phyloP scores from a whole-genome alignment of 2,113 vertebrate genomes.

The Odobenus rosmarus region DNA sequence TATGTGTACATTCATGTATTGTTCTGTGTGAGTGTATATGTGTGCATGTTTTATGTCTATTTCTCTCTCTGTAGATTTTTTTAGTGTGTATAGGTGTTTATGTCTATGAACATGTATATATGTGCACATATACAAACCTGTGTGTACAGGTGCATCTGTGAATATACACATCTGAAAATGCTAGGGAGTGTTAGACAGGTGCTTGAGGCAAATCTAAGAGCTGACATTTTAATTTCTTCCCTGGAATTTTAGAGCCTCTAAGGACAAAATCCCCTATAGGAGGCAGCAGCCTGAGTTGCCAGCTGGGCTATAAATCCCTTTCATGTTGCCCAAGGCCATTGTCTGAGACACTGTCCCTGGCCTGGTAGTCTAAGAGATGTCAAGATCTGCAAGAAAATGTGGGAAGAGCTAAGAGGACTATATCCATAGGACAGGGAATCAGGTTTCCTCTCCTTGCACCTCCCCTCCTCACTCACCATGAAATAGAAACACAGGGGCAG shows the following conservation, averaged over 20 bases:
- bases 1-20: background rate
- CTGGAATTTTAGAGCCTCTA: conserved; percentile 31
- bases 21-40: background rate
- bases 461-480: background rate
- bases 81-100: background rate
- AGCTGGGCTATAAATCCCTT: conserved; percentile 13
- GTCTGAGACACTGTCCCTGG: background rate
- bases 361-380: background rate
- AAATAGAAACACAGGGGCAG: background rate
- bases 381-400: background rate
- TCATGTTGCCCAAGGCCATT: background rate
- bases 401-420: background rate
- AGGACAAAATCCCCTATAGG: background rate
- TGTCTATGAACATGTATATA: background rate
- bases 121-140: background rate
- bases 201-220: background rate
- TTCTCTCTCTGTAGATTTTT: background rate
- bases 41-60: background rate
- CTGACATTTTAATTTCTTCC: background rate
- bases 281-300: background rate
- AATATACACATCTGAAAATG: background rate
- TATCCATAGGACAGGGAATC: background rate
- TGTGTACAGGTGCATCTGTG: background rate
- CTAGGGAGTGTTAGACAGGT: background rate
- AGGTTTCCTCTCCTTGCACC: background rate